These are phyloP conservation scores for Paracyclopina nana DNA, from an alignment of 1,140 invertebrate genomes.

Conservation along the genomic window DNA sequence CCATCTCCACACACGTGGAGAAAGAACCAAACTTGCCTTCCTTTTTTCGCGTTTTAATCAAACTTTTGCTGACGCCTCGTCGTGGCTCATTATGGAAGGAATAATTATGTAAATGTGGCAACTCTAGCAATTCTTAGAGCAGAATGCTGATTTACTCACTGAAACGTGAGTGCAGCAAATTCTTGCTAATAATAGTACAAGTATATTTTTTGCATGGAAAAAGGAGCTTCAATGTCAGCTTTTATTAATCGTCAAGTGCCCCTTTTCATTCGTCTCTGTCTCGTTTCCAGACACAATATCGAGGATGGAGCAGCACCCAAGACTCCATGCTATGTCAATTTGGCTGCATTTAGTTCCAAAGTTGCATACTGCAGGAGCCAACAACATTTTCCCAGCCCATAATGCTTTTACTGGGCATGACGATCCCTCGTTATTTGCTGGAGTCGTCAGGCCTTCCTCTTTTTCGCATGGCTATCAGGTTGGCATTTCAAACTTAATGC, in stretches of 20 bases:
- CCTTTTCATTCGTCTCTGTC: not conserved
- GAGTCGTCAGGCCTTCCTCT: constrained; percentile 3
- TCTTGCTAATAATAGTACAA: too few relatives aligned
- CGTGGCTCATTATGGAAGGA: too few relatives aligned
- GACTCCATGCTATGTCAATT: constrained; percentile 12
- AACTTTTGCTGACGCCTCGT: too few relatives aligned
- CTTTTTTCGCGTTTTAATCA: too few relatives aligned
- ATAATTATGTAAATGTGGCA: too few relatives aligned
- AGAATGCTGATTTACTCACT: too few relatives aligned
- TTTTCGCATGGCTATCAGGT: not conserved
- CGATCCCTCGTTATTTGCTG: constrained; percentile 1
- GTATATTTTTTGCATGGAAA: too few relatives aligned
- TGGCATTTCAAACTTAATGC: not conserved
- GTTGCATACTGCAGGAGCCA: constrained; percentile 5
- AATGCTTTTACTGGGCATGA: constrained; percentile 11
- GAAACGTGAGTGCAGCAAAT: too few relatives aligned
- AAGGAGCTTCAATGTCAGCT: too few relatives aligned
- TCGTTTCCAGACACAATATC: constrained; percentile 2
- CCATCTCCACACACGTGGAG: too few relatives aligned
- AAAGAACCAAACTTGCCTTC: too few relatives aligned
- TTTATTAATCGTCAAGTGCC: not conserved
- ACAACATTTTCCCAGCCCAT: constrained; percentile 12
- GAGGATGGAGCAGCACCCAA: constrained; percentile 2
- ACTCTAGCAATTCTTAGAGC: too few relatives aligned
- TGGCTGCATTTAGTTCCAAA: constrained; percentile 12